Percentiles rank a stretch among this genome's conserved stretches.
Evolutionary conservation across 2,797 vertebrate species (phyloP).

Genomic region (Brachyrhaphis roseni): DNA sequence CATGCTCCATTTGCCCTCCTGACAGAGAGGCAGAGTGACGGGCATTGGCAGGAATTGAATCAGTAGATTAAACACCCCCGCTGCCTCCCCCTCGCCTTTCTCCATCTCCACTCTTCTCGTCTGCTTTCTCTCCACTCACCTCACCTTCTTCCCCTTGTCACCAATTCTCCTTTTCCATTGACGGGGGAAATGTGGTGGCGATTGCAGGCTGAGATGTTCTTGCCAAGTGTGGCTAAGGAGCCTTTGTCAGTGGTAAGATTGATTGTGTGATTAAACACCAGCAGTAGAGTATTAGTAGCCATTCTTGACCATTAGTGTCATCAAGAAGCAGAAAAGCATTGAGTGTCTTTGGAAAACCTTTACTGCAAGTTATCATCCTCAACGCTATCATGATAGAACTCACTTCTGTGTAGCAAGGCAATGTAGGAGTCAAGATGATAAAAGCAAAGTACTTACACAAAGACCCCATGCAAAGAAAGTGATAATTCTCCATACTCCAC

Average conservation of each 20-base stretch:
- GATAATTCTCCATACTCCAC: slow-evolving; percentile 2
- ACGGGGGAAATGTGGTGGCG: slow-evolving; percentile 73
- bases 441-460: slow-evolving; percentile 32
- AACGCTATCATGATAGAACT: slow-evolving; percentile 31
- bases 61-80: slow-evolving; percentile 84
- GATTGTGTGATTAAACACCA: slow-evolving; percentile 86
- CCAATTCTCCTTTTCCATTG: slow-evolving; percentile 65
- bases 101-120: slow-evolving; percentile 27
- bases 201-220: slow-evolving; percentile 80
- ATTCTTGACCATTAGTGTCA: slow-evolving; percentile 79
- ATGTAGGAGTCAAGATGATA: slow-evolving; percentile 44
- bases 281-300: slow-evolving; percentile 77
- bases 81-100: slow-evolving; percentile 44
- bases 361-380: slow-evolving; percentile 47
- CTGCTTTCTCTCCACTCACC: slow-evolving; percentile 13
- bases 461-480: slow-evolving; percentile 8
- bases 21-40: slow-evolving; percentile 77
- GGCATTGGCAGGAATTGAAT: slow-evolving; percentile 83
- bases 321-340: slow-evolving; percentile 53
- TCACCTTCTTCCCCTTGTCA: slow-evolving; percentile 36
- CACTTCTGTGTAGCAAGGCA: slow-evolving; percentile 23
- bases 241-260: slow-evolving; percentile 84
- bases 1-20: slow-evolving; percentile 82
- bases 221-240: slow-evolving; percentile 75
- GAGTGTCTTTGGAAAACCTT: slow-evolving; percentile 52